A percentile compares a stretch with the other conserved stretches of the same genome.
phyloP scores from a whole-genome alignment of 2,888 invertebrate species.

The Ypsolopha scabrella region DNA sequence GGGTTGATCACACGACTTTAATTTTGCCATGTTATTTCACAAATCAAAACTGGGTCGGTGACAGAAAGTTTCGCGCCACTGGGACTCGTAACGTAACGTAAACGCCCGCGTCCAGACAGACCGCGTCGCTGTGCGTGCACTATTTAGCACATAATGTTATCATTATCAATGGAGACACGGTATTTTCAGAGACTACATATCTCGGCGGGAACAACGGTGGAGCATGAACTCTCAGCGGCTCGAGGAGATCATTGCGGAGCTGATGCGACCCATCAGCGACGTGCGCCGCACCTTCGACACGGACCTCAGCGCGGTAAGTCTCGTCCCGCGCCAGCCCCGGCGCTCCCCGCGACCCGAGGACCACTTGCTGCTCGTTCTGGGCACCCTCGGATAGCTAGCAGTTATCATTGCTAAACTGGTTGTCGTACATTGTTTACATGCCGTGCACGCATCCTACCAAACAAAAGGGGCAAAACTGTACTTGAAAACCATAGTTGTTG shows the following conservation, averaged over 20 bases:
- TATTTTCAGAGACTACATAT: slow-evolving; percentile 46
- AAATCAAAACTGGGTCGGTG: slow-evolving; percentile 41
- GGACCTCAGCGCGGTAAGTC: slow-evolving; percentile 53
- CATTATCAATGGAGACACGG: slow-evolving; percentile 29
- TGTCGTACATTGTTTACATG: too few species aligned
- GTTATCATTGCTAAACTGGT: too few species aligned
- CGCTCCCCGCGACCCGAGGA: too few species aligned
- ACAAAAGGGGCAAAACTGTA: too few species aligned
- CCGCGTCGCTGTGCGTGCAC: slow-evolving; percentile 19
- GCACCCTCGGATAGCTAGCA: too few species aligned
- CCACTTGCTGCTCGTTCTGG: too few species aligned
- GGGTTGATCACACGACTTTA: too few species aligned
- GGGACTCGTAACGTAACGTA: slow-evolving; percentile 1
- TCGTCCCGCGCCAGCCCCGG: too few species aligned
- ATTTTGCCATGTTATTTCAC: slow-evolving; percentile 16
- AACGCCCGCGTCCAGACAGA: slow-evolving; percentile 5
- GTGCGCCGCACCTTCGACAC: slow-evolving; percentile 52
- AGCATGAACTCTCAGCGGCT: slow-evolving; percentile 58
- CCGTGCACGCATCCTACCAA: too few species aligned
- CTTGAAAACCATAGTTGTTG: too few species aligned
- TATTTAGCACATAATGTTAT: slow-evolving; percentile 40
- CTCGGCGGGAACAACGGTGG: slow-evolving; percentile 47
- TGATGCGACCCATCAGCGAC: slow-evolving; percentile 57
- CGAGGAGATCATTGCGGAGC: slow-evolving; percentile 54
- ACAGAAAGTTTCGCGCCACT: slow-evolving; percentile 62